phyloP scores from a whole-genome alignment of 2,888 invertebrate genomes.

The Eupeodes luniger region DNA sequence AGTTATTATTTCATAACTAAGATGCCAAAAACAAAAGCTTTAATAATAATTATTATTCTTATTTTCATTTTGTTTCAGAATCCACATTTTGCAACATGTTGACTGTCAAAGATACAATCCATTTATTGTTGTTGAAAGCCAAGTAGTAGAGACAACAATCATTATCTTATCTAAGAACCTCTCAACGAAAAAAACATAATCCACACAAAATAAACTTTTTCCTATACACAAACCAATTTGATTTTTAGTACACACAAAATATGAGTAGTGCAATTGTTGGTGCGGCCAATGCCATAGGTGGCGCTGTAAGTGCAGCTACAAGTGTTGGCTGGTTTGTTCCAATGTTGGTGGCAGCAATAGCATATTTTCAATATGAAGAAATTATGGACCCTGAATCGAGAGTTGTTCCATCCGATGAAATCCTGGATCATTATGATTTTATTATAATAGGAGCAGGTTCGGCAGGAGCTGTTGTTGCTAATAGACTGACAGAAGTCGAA shows the following conservation, averaged over 20 bases:
- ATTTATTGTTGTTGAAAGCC: slow-evolving; percentile 15
- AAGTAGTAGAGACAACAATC: slow-evolving; percentile 35
- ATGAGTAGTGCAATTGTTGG: slow-evolving; percentile 88
- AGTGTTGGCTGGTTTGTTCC: slow-evolving; percentile 93
- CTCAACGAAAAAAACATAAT: neutral
- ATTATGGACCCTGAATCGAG: slow-evolving; percentile 92
- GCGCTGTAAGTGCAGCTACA: slow-evolving; percentile 88
- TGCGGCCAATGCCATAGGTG: slow-evolving; percentile 88
- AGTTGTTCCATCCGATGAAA: slow-evolving; percentile 87
- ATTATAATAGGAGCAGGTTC: slow-evolving; percentile 94
- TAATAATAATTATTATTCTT: neutral
- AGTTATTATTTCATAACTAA: neutral
- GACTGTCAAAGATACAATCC: slow-evolving; percentile 30
- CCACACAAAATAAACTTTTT: neutral
- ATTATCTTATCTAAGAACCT: neutral
- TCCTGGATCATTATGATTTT: slow-evolving; percentile 90
- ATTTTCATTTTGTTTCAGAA: slow-evolving; percentile 39
- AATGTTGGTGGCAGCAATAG: slow-evolving; percentile 92
- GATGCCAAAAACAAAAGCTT: too few relatives aligned
- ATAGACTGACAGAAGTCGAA: slow-evolving; percentile 91
- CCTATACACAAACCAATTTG: slow-evolving; percentile 14
- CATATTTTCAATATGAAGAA: slow-evolving; percentile 95
- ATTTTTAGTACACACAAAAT: slow-evolving; percentile 16
- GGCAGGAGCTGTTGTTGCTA: slow-evolving; percentile 94
- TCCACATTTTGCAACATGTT: slow-evolving; percentile 58